Base-by-base conservation (phyloP, 2,113 vertebrate genomes). In the Sitta europaea region DNA sequence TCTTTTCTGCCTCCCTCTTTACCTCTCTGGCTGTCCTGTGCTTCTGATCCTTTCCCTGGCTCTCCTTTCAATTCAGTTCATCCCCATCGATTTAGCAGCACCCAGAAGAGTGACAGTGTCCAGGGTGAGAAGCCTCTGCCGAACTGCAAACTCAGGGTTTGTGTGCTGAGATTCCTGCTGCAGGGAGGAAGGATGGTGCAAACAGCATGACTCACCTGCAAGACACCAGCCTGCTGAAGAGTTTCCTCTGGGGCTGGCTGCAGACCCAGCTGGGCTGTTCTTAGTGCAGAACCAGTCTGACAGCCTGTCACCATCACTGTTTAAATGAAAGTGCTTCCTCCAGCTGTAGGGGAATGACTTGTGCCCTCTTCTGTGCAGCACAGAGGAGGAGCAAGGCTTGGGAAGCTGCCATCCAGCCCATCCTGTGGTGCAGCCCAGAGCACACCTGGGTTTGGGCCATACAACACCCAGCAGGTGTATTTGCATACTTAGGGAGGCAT, bases 401-500 rank as follows among this genome's bases (percentile, higher is more conserved):
- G 23, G 61, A 50, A 73, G 3, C 59, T 94, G 67, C 24, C 1
- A 0, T 47, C 43, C 73, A 58, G 67, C 45, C 50, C 62, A 13
- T 65, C 45, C 28, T 55, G n/a, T 53, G 10, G 45, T 33, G 31
- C 55, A 63, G 53, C 75, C 15, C 25, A 62, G 72, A 53, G 9
- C 40, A 20, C 0, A 2, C 28, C 66, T 73, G 63, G 18, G 13
- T 57, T 50, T 85, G 74, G 45, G 53, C 29, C 18, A 5, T 18
- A 14, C 24, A 7, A 48, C 0, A 0, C 31, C 45, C 53, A 65
- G 1, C 17, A 47, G 65, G 21, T 23, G n/a, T n/a, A n/a, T 53
- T 20, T 3, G 2, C 20, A 21, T 40, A 22, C 40, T 73, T 35
- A 7, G 0, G 4, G 68, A 75, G n/a, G 16, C 3, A 4, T 73